These are phyloP conservation scores for Cheracebus regulus DNA, from an alignment of 2,797 vertebrate species.

Conservation along the genomic window DNA sequence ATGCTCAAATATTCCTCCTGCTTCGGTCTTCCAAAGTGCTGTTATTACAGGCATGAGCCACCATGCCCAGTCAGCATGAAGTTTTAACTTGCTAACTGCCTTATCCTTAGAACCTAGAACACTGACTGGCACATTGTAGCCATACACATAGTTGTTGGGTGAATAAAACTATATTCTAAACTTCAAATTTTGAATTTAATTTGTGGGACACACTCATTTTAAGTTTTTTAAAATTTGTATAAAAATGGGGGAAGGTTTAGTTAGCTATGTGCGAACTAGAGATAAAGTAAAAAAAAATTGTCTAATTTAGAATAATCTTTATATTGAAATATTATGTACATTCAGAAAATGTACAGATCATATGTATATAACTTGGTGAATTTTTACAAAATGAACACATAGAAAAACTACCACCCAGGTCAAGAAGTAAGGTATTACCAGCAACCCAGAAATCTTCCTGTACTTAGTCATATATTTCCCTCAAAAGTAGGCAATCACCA, in stretches of 20 bases:
- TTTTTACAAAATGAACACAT: not conserved
- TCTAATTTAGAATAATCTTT: not conserved
- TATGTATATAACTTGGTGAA: not conserved
- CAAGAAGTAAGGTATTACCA: not conserved
- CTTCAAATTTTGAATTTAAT: not conserved
- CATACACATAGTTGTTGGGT: not conserved
- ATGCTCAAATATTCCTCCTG: not conserved
- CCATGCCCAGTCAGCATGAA: not conserved
- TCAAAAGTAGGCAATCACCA: not conserved
- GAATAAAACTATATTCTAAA: not conserved
- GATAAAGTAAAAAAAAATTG: not conserved
- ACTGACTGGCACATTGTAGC: not conserved
- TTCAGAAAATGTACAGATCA: not conserved
- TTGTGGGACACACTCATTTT: not conserved
- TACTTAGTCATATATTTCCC: not conserved
- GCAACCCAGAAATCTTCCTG: not conserved
- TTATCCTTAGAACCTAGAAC: constrained; percentile 11
- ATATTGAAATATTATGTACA: not conserved
- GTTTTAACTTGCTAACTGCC: not conserved
- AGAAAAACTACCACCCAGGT: not conserved
- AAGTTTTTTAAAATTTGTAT: not conserved
- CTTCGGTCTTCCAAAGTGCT: not conserved
- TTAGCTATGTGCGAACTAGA: not conserved
- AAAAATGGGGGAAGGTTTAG: not conserved
- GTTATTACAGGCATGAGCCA: not conserved